These are phyloP conservation scores for Drosophila tsacasi DNA, from an alignment of 1,140 invertebrate species.

Conservation along the genomic window DNA sequence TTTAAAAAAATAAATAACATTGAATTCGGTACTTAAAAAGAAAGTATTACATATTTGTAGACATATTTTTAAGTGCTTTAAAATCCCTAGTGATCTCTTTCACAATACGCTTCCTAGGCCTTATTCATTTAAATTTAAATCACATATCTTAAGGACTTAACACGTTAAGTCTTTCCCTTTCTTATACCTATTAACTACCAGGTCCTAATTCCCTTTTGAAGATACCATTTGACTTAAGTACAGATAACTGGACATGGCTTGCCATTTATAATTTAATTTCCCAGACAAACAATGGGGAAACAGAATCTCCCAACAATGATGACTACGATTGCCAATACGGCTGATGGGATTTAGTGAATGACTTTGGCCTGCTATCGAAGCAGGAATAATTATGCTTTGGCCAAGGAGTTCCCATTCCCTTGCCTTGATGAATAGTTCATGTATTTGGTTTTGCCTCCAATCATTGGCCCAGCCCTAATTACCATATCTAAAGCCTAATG, in stretches of 20 bases:
- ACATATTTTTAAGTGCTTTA: too few relatives aligned
- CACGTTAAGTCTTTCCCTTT: background rate
- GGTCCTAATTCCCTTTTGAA: background rate
- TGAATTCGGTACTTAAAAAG: too few relatives aligned
- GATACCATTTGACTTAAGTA: background rate
- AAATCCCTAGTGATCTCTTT: background rate
- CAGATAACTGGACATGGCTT: background rate
- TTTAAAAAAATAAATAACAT: too few relatives aligned
- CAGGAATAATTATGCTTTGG: conserved; percentile 21
- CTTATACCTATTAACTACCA: background rate
- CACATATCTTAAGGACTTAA: background rate
- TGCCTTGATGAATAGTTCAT: conserved; percentile 19
- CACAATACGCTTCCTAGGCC: too few relatives aligned
- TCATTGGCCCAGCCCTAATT: conserved; percentile 12
- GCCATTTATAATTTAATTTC: conserved; percentile 42
- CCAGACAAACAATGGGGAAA: conserved; percentile 7
- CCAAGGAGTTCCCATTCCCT: background rate
- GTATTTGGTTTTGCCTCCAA: conserved; percentile 11
- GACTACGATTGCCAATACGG: background rate
- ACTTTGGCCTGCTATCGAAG: conserved; percentile 11
- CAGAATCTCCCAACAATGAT: background rate
- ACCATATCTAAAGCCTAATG: conserved; percentile 45
- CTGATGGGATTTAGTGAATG: conserved; percentile 17
- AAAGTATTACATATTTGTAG: too few relatives aligned
- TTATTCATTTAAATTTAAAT: background rate